Evolutionary conservation across 2,113 vertebrate genomes (phyloP).

Genomic region (Psettodes erumei): DNA sequence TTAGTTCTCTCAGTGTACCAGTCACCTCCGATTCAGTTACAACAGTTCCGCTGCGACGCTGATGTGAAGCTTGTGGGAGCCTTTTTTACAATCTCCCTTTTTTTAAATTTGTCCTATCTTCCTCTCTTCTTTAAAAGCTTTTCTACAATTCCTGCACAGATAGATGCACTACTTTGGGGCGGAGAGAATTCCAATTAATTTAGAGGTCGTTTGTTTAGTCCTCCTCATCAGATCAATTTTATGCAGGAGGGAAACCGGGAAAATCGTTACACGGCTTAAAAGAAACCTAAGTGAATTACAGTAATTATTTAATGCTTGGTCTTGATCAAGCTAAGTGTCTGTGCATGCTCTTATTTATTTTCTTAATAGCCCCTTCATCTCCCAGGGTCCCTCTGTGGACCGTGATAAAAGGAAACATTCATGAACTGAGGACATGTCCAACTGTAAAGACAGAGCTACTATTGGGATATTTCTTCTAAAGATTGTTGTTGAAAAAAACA

Average conservation of each 20-base stretch:
- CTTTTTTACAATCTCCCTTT: slow-evolving; percentile 25
- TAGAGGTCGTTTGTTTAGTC: slow-evolving; percentile 79
- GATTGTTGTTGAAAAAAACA: slow-evolving; percentile 22
- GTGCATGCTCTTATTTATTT: slow-evolving; percentile 75
- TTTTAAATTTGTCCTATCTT: slow-evolving; percentile 27
- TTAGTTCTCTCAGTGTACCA: slow-evolving; percentile 39
- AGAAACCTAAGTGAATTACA: slow-evolving; percentile 80
- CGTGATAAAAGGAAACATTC: slow-evolving; percentile 70
- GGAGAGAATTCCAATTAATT: slow-evolving; percentile 75
- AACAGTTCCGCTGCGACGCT: slow-evolving; percentile 15
- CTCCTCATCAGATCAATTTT: slow-evolving; percentile 74
- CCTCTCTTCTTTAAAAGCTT: slow-evolving; percentile 64
- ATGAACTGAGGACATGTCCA: slow-evolving; percentile 34
- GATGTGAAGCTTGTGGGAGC: slow-evolving; percentile 37
- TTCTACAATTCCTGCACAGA: slow-evolving; percentile 56
- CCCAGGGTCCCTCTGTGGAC: slow-evolving; percentile 60
- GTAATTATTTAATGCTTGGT: slow-evolving; percentile 82
- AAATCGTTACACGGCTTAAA: slow-evolving; percentile 78
- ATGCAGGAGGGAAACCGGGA: slow-evolving; percentile 67
- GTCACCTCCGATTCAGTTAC: slow-evolving; percentile 55
- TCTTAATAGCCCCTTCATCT: slow-evolving; percentile 75
- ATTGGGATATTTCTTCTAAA: not conserved
- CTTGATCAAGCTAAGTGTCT: slow-evolving; percentile 81
- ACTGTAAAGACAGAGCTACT: slow-evolving; percentile 23
- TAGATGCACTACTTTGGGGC: slow-evolving; percentile 54